Evolutionary conservation across 2,797 vertebrate species (phyloP).

Genomic region (Chaetodon trifasciatus): DNA sequence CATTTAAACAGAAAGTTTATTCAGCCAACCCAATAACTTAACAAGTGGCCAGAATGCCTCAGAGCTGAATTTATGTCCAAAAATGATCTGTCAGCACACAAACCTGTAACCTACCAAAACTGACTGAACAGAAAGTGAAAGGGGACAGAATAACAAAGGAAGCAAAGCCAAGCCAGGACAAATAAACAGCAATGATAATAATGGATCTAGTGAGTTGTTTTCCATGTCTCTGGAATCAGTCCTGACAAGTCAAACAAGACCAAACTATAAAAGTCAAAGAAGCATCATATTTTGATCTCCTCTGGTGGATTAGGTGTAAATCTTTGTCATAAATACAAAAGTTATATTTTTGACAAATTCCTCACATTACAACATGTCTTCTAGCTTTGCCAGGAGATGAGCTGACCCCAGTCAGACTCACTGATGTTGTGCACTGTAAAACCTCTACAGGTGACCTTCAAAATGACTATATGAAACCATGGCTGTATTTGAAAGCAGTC

Average conservation of each 20-base stretch:
- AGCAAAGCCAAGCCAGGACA: slow-evolving; percentile 8
- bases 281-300: background rate
- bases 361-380: background rate
- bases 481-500: background rate
- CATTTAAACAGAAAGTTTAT: slow-evolving; percentile 67
- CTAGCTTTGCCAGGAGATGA: background rate
- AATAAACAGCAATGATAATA: background rate
- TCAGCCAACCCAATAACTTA: slow-evolving; percentile 58
- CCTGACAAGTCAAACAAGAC: background rate
- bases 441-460: background rate
- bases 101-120: slow-evolving; percentile 18
- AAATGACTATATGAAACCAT: background rate
- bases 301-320: background rate
- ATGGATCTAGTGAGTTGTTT: background rate
- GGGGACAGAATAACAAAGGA: background rate
- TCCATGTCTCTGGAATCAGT: slow-evolving; percentile 1
- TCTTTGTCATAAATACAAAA: background rate
- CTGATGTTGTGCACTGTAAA: background rate
- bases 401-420: background rate
- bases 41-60: slow-evolving; percentile 36
- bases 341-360: background rate
- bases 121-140: background rate
- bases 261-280: background rate
- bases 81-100: slow-evolving; percentile 30
- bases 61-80: slow-evolving; percentile 28